These are phyloP conservation scores for Otolemur crassicaudatus DNA, from an alignment of 2,797 vertebrate genomes.

Conservation along the genomic window DNA sequence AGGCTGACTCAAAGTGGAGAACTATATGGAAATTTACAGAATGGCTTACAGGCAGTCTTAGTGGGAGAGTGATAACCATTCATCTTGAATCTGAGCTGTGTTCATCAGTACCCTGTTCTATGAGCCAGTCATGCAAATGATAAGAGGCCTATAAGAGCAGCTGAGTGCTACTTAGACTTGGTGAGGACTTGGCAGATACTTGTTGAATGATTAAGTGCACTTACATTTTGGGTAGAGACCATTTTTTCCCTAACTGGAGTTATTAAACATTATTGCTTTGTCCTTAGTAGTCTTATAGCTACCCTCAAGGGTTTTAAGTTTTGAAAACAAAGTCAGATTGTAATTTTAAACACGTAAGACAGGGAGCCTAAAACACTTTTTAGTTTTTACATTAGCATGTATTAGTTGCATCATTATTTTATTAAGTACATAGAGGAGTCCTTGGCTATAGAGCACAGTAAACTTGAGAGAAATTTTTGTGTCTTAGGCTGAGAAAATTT, in stretches of 20 bases:
- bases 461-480: neutral
- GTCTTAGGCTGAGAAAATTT: conserved; percentile 6
- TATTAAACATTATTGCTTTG: conserved; percentile 48
- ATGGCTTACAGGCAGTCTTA: neutral
- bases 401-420: neutral
- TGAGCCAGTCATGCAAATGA: neutral
- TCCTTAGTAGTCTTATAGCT: neutral
- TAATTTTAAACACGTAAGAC: neutral
- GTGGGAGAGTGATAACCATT: neutral
- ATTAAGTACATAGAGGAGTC: neutral
- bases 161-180: neutral
- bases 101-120: neutral
- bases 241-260: neutral
- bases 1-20: neutral
- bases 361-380: neutral
- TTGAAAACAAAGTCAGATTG: conserved; percentile 28
- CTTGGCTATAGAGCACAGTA: neutral
- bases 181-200: neutral
- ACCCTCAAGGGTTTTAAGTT: neutral
- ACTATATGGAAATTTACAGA: neutral
- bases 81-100: neutral
- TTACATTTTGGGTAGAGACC: neutral
- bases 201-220: conserved; percentile 25
- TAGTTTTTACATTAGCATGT: neutral
- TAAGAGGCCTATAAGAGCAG: neutral